Evolutionary conservation across 2,797 vertebrate species (phyloP), one percentile per base, ranked within the genome.

Genomic region (Amphiprion clarkii): DNA sequence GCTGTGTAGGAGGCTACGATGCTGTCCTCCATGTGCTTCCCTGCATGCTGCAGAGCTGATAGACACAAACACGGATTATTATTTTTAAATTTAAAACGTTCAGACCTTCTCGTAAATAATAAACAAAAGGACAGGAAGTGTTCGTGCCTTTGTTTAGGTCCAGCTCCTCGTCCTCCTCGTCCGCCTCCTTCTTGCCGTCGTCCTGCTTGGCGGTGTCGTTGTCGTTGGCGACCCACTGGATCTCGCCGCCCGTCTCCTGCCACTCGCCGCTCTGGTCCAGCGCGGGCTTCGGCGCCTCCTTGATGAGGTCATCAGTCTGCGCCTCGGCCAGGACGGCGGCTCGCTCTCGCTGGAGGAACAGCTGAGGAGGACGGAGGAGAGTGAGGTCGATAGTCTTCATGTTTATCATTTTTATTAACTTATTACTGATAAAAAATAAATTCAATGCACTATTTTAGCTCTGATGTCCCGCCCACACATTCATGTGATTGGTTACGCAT

Each of bases 21-120:
- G 91, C 97, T 98, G 88, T 99, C 98, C 94, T 99, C 98, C 98
- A 99, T 99, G 95, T 99, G 98, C 93, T 99, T 99, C 87, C 98
- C 98, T 89, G 98, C 98, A 67, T 99, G 98, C 85, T 98, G 97
- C 92, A 99, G 96, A 88, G 97, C 98, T 99, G 90, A 40, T 49
- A 39, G 3, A 6, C 4, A 53, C 51, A 25, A 25, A 49, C 46
- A 21, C 2, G 0, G 5, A 19, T 17, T 17, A 42, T 1, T 42
- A 3, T 1, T 42, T 13, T 3, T 27, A 27, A 27, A 19, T 7
- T 17, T 19, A n/a, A 19, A 49, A n/a, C 12, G 40, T 42, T 6
- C 48, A 49, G 21, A 49, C 48, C 17, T n/a, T 13, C 12, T 14
- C 8, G 3, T 49, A 21, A 49, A 49, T 10, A 21, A 42, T 14